Conservation (phyloP, 2,797 vertebrate genomes). For the Aphelocoma californica region DNA sequence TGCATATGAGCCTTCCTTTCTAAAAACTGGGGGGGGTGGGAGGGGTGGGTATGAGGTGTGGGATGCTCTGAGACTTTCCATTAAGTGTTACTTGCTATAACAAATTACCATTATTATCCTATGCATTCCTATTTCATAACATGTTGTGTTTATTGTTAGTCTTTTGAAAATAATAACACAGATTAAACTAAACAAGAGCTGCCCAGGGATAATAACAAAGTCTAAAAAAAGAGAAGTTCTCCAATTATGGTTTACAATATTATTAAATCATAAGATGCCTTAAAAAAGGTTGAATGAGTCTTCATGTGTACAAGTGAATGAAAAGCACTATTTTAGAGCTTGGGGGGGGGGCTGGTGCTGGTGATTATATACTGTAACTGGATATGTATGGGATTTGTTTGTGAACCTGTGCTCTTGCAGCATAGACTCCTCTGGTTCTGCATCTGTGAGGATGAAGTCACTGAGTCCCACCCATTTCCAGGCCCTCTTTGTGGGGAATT, state of each 20-base stretch:
- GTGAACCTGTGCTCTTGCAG: not conserved
- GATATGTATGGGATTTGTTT: not conserved
- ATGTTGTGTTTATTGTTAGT: slow-evolving; percentile 23
- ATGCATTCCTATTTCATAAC: slow-evolving; percentile 26
- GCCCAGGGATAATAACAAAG: slow-evolving; percentile 45
- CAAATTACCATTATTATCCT: slow-evolving; percentile 44
- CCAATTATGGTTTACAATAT: slow-evolving; percentile 43
- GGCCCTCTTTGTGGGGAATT: not conserved
- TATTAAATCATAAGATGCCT: slow-evolving; percentile 32
- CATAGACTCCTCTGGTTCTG: not conserved
- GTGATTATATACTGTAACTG: not conserved
- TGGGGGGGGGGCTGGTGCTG: not conserved
- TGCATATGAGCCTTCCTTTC: not conserved
- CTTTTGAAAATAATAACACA: slow-evolving; percentile 53
- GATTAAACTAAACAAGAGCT: slow-evolving; percentile 46
- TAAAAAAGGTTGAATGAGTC: slow-evolving; percentile 24
- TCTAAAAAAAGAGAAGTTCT: slow-evolving; percentile 52
- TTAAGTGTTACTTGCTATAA: slow-evolving; percentile 28
- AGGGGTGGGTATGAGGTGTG: slow-evolving; percentile 18
- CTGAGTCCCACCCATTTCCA: not conserved
- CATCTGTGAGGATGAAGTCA: not conserved
- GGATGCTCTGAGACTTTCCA: slow-evolving; percentile 35
- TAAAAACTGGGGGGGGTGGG: not conserved
- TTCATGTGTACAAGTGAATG: not conserved
- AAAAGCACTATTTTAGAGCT: not conserved